Evolutionary conservation across 2,888 invertebrate genomes (phyloP), one percentile per base, ranked within the genome.

Genomic region (Netelia virgata): DNA sequence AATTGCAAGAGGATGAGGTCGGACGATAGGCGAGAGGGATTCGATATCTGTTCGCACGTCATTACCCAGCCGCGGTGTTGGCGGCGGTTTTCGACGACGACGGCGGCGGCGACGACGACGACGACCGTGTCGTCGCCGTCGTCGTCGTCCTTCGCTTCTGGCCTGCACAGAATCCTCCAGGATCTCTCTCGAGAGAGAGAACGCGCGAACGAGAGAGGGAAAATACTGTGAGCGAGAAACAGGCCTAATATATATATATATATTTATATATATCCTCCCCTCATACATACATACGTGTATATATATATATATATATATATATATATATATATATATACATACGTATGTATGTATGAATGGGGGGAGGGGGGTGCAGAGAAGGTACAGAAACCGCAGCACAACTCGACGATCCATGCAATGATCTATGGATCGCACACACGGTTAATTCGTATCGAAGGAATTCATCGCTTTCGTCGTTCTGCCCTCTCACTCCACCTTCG

Each of bases 11-110:
- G 84, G 75, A 82, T 82, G 86, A 81, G 81, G 84, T 73, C 72
- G 83, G 61, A 80, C 83, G 80, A 79, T 83, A 85, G 83, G 75
- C 77, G 85, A 83, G 89, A 92, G 91, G 92, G 92, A 92, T 92
- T 91, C 91, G 93, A 92, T 93, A 93, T 93, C 93, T 92, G 92
- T 93, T 93, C 92, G 93, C 93, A 91, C 93, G 92, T 93, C 93
- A 93, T 93, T 93, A 93, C 93, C 93, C 91, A 92, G 90, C 90
- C 88, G 91, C 90, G 89, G 87, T 83, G 72, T 79, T 77, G 69
- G 82, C 77, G 86, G 82, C 80, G 85, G 78, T 78, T 75, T 70
- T 70, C 82, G 83, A 77, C 81, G 87, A 81, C 84, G 85, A 85
- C 83, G 86, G 59, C 72, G 55, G n/a, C 47, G 73, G 87, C 90